Base-by-base conservation (phyloP, 2,113 vertebrate genomes). In the Hippolais icterina region DNA sequence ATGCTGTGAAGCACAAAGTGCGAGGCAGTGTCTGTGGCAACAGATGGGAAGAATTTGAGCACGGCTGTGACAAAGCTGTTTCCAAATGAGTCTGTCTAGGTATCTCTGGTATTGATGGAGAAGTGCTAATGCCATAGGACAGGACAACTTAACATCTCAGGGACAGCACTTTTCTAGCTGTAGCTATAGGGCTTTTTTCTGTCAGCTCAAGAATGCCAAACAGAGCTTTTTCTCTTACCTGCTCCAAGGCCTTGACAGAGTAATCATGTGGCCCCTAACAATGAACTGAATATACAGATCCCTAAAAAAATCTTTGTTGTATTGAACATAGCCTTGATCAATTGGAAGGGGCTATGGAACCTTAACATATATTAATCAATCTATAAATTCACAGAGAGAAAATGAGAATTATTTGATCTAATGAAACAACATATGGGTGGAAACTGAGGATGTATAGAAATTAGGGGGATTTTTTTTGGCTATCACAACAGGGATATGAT, bases 31-130 rank as follows among this genome's bases (percentile, higher is more conserved):
- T 93, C 90, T 91, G 87, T 82, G 84, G 57, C 57, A 82, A 75
- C 78, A 95, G 92, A 93, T 85, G 84, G 87, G 74, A 82, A 78
- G 70, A 90, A 75, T 84, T 71, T 91, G 75, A 78, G 52, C 81
- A 63, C 0, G 0, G 17, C 22, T 63, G 33, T 87, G 74, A 35
- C 41, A 56, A 89, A 94, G 75, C 64, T 83, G 80, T 91, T 94
- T 84, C 77, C 35, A 91, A 78, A 89, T 63, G 24, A 44, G 41
- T 81, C 61, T 64, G 35, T 75, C 76, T 60, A 54, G 47, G 44
- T 91, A 59, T 94, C 94, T 82, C 65, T 89, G 71, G 27, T 66
- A 49, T 27, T 68, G 57, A 42, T 63, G n/a, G 27, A 78, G 54
- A 89, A 74, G 35, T 70, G 80, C 33, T 78, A 78, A 87, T 70